These are phyloP conservation scores for Diaprepes abbreviatus DNA, from an alignment of 2,888 invertebrate species.

Conservation along the genomic window DNA sequence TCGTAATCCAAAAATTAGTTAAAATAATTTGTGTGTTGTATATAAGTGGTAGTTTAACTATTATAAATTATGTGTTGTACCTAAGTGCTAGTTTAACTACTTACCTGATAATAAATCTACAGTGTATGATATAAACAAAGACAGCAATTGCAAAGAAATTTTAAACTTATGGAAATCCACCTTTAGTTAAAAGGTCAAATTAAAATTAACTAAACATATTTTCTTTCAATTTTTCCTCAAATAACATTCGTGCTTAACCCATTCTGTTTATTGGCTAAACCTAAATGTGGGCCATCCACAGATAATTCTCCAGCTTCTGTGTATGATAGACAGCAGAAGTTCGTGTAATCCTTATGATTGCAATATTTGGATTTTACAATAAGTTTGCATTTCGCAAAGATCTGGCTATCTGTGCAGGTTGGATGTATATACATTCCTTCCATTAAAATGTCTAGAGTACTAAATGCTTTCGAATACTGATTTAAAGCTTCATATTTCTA, in stretches of 20 bases:
- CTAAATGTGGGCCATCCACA: too few species aligned
- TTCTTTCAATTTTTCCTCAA: slow-evolving; percentile 14
- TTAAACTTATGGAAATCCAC: too few species aligned
- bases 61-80: too few species aligned
- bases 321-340: slow-evolving; percentile 94
- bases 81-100: too few species aligned
- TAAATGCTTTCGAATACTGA: slow-evolving; percentile 76
- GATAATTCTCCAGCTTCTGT: slow-evolving; percentile 86
- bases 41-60: too few species aligned
- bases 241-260: slow-evolving; percentile 53
- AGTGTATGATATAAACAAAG: too few species aligned
- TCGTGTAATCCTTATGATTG: slow-evolving; percentile 90
- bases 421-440: slow-evolving; percentile 84
- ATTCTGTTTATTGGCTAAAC: slow-evolving; percentile 55
- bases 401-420: slow-evolving; percentile 88
- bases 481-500: too few species aligned
- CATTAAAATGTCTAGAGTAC: slow-evolving; percentile 77
- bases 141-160: too few species aligned
- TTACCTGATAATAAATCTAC: too few species aligned
- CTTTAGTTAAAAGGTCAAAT: not conserved
- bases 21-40: too few species aligned
- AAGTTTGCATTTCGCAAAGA: slow-evolving; percentile 90
- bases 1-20: too few species aligned
- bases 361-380: slow-evolving; percentile 90
- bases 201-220: slow-evolving; percentile 10